Evolutionary conservation across 1,140 invertebrate species (phyloP), one percentile per base, ranked within the genome.

Genomic region (Kradibia gibbosae): DNA sequence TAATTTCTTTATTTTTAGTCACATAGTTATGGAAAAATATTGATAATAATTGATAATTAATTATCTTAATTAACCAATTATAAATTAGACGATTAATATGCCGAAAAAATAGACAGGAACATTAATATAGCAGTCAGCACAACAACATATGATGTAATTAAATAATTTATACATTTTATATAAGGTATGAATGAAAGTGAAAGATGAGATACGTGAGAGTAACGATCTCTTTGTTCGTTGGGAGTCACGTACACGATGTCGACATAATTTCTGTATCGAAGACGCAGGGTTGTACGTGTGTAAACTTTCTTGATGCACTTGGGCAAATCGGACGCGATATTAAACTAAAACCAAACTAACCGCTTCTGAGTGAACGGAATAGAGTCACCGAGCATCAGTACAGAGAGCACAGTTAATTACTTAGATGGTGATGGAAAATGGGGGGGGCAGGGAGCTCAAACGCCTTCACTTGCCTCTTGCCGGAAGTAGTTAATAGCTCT

Each of bases 351-450:
- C 78, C 74, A 79, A 84, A 84, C 81, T 84, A 84, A 71, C 78
- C 79, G 25, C 34, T 78, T 57, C 13, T 55, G 45, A 75, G 25
- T 55, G 62, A 77, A 85, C 57, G 72, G 75, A 31, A 45, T 55
- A 15, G 62, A 39, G 13, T 5, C 72, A 50, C 10, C 5, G 22
- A 42, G 50, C 53, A 36, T 20, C 71, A 80, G 78, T 84, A 85
- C 65, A 73, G 74, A 80, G 76, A 78, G 82, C 80, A 20, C 84
- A 84, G 83, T 87, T 87, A 86, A 87, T 87, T 86, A 87, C 86
- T 87, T 83, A 82, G 84, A 71, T 71, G 50, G 34, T 50, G 70
- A 80, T 80, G 48, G 76, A 55, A 74, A 36, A 74, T 62, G 76
- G 81, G 28, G 55, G n/a, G 20, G 5, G n/a, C 36, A 34, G 48